A percentile compares a stretch with the other conserved stretches of the same genome.
phyloP scores from a whole-genome alignment of 2,113 vertebrate genomes.

The Python bivittatus region DNA sequence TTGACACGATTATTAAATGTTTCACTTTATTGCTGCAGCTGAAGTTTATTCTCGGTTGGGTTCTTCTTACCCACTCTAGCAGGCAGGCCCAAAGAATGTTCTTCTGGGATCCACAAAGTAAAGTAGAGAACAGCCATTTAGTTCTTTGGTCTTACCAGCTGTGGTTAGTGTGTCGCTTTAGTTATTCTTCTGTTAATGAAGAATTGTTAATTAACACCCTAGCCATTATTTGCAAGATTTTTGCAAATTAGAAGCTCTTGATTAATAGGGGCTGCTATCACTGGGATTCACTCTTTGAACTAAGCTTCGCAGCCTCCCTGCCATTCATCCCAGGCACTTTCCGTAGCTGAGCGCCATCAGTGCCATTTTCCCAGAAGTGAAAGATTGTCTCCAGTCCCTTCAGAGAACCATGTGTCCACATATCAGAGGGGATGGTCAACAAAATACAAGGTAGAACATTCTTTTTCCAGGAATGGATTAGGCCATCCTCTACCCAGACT shows the following conservation, averaged over 20 bases:
- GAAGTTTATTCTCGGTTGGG: not conserved
- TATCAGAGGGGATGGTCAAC: not conserved
- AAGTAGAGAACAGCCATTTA: not conserved
- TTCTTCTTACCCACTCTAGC: not conserved
- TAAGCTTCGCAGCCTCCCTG: not conserved
- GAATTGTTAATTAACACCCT: not conserved
- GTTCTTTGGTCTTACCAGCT: not conserved
- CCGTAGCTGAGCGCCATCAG: not conserved
- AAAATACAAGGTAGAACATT: not conserved
- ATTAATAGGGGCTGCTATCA: not conserved
- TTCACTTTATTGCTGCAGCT: not conserved
- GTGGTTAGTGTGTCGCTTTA: not conserved
- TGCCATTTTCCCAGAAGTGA: not conserved
- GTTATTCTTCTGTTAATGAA: not conserved
- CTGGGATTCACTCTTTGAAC: not conserved
- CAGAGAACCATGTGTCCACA: not conserved
- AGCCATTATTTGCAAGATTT: not conserved
- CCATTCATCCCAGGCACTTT: not conserved
- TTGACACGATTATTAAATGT: not conserved
- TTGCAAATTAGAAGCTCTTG: not conserved
- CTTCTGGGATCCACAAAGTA: not conserved
- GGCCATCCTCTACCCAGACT: not conserved
- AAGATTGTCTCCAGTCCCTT: not conserved
- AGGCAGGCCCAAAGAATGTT: not conserved
- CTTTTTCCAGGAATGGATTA: not conserved